Percentiles rank a stretch among this genome's conserved stretches.
Conservation (phyloP, 2,797 vertebrate genomes). For the Esox masquinongy region DNA sequence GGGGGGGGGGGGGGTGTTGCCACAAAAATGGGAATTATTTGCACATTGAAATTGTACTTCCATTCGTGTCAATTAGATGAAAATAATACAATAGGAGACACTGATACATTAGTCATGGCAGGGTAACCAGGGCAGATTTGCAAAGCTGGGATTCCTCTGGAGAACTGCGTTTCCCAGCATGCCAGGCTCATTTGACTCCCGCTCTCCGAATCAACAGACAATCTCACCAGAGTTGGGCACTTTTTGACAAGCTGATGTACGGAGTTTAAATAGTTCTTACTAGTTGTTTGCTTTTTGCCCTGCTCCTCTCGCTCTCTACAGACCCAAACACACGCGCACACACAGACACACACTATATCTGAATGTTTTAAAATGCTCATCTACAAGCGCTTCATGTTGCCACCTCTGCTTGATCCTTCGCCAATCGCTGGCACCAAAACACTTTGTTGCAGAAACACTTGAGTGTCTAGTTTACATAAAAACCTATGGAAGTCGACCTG, state of each 20-base stretch:
- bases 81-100: conserved; percentile 23
- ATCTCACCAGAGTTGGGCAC: conserved; percentile 42
- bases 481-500: conserved; percentile 33
- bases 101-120: conserved; percentile 12
- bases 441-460: conserved; percentile 22
- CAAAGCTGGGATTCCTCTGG: conserved; percentile 28
- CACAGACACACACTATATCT: conserved; percentile 21
- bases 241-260: conserved; percentile 27
- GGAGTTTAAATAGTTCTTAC: conserved; percentile 40
- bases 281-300: conserved; percentile 58
- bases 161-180: conserved; percentile 53
- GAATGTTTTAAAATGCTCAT: conserved; percentile 71
- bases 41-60: conserved; percentile 28
- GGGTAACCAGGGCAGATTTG: neutral
- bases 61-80: conserved; percentile 30
- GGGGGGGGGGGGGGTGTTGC: neutral
- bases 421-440: conserved; percentile 39
- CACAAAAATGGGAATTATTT: conserved; percentile 15
- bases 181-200: conserved; percentile 36
- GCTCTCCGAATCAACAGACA: conserved; percentile 47
- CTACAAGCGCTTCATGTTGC: conserved; percentile 41
- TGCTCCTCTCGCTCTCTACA: conserved; percentile 24
- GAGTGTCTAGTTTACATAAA: conserved; percentile 70
- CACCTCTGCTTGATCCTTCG: conserved; percentile 22
- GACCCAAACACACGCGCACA: conserved; percentile 21